Evolutionary conservation across 1,140 invertebrate genomes (phyloP), one percentile per base, ranked within the genome.

Genomic region (Atta cephalotes): DNA sequence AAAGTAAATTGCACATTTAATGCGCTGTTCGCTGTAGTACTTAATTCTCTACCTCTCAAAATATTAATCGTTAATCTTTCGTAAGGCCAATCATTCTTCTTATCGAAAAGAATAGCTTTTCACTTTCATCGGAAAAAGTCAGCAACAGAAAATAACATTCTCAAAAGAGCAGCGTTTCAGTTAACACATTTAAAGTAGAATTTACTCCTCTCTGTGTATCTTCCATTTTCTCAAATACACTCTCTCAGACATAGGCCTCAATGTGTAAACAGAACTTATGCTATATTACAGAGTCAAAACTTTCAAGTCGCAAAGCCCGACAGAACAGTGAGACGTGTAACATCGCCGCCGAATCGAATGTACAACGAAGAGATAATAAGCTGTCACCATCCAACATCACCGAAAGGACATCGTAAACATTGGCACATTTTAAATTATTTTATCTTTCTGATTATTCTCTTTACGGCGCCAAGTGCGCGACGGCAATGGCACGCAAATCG

Each of bases 401-500:
- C 56, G 28, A 76, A 62, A 63, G 70, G 56, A 84, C 70, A 51
- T 76, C 25, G 18, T 70, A 78, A 25, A 84, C 71, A 76, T 84
- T 84, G 80, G 80, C 80, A 84, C 80, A 63, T 76, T 81, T 70
- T 62, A 51, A 84, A 74, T 39, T 76, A 74, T 62, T 74, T 74
- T 74, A 84, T 84, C 10, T 82, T 76, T 74, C 56, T 35, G 66
- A 71, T 71, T 45, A 84, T 49, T 49, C 39, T 25, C 56, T 31
- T 72, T n/a, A 74, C 68, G 68, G 31, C 25, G 31, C 35, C 51
- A 39, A 78, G 18, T 18, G 14, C 39, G 39, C 76, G 21, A 16
- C 3, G 49, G 79, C 62, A 82, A 74, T 35, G 51, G 21, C 31
- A 45, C 51, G 35, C 21, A 5, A 58, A 60, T 72, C 39, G 39